Evolutionary conservation across 2,797 vertebrate species (phyloP).

Genomic region (Lacerta bilineata): DNA sequence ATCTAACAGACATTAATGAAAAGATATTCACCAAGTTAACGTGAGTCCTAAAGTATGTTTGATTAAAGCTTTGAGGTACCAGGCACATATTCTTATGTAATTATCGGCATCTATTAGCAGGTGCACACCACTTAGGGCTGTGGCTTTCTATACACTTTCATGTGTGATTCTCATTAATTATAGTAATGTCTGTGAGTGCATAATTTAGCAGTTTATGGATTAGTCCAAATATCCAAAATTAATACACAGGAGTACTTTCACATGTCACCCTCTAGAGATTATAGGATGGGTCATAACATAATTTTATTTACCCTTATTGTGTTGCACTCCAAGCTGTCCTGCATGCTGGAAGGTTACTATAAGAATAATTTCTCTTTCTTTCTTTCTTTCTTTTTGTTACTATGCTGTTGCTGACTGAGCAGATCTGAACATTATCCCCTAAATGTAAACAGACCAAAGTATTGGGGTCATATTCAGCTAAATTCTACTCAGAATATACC

Average conservation of each 20-base stretch:
- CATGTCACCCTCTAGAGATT: not conserved
- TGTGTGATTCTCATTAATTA: slow-evolving; percentile 37
- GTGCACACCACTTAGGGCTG: not conserved
- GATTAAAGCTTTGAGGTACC: not conserved
- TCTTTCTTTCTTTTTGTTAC: not conserved
- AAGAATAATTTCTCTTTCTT: no score
- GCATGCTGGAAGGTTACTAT: no score
- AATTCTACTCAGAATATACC: no score
- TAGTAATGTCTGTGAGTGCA: slow-evolving; percentile 2
- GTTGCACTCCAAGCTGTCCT: not conserved
- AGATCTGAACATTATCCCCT: not conserved
- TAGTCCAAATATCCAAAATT: not conserved
- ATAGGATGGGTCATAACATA: not conserved
- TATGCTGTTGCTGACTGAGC: not conserved
- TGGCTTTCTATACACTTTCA: slow-evolving; percentile 19
- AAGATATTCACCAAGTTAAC: not conserved
- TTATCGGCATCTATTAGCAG: slow-evolving; percentile 24
- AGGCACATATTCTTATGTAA: slow-evolving; percentile 14
- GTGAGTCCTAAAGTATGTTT: not conserved
- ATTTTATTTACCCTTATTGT: not conserved
- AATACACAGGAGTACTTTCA: slow-evolving; percentile 3
- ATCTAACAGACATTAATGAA: not conserved
- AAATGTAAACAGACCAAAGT: not conserved
- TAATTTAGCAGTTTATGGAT: slow-evolving; percentile 33
- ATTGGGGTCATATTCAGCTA: no score